A percentile compares a stretch with the other conserved stretches of the same genome.
phyloP scores from a whole-genome alignment of 2,797 vertebrate species.

The Rhadinocentrus ornatus region DNA sequence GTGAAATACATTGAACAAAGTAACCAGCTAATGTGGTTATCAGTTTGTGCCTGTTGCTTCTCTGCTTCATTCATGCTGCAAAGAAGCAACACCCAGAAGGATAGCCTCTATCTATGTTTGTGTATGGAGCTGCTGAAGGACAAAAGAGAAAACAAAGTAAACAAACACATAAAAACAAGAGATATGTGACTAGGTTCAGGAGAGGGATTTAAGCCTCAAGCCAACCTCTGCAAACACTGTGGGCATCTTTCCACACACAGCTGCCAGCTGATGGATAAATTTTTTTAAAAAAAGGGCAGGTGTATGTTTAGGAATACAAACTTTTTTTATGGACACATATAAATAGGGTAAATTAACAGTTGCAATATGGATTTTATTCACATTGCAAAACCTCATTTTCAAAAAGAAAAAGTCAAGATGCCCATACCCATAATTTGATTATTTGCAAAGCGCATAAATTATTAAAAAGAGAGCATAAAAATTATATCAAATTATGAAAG shows the following conservation, averaged over 20 bases:
- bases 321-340: neutral
- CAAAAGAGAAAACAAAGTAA: conserved; percentile 28
- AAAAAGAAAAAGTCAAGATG: too few relatives aligned
- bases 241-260: conserved; percentile 9
- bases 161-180: conserved; percentile 33
- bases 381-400: too few relatives aligned
- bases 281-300: neutral
- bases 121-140: conserved; percentile 21
- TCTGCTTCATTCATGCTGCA: conserved; percentile 11
- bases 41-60: conserved; percentile 12
- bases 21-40: conserved; percentile 18
- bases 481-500: too few relatives aligned
- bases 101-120: conserved; percentile 7
- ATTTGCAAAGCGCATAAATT: too few relatives aligned
- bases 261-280: conserved; percentile 2
- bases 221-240: conserved; percentile 14
- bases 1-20: neutral
- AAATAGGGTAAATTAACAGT: too few relatives aligned
- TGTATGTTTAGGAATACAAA: neutral
- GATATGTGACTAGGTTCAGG: conserved; percentile 17
- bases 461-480: too few relatives aligned
- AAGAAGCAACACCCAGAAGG: conserved; percentile 10
- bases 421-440: too few relatives aligned
- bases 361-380: too few relatives aligned
- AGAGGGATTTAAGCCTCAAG: neutral